Evolutionary conservation across 2,888 invertebrate species (phyloP).

Genomic region (Sepioteuthis lessoniana): DNA sequence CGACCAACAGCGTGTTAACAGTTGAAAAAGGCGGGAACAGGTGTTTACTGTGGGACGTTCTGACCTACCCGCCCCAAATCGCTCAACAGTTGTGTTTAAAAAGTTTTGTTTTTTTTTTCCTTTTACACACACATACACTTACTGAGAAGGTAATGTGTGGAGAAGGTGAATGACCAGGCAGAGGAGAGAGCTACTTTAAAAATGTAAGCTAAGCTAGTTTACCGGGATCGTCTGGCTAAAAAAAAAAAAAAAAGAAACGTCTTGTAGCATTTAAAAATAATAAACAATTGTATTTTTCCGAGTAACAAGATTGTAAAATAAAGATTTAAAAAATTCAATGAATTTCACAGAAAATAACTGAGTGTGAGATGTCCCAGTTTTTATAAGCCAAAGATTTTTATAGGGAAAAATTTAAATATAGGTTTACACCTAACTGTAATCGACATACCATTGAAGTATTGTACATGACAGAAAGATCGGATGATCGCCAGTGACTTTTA

Average conservation of each 20-base stretch:
- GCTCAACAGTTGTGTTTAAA: background rate
- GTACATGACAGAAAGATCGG: background rate
- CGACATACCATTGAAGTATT: background rate
- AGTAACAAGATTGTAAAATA: no score
- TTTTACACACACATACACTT: no score
- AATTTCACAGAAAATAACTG: background rate
- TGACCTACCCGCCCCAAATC: background rate
- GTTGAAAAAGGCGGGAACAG: slow-evolving; percentile 13
- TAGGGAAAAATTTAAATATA: background rate
- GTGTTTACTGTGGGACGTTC: background rate
- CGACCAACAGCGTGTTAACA: background rate
- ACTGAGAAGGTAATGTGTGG: background rate
- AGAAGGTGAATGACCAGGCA: background rate
- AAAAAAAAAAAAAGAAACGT: no score
- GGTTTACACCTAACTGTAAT: background rate
- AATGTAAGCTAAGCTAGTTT: background rate
- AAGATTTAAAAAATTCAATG: background rate
- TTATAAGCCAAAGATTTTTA: background rate
- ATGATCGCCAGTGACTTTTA: background rate
- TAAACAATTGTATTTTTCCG: background rate
- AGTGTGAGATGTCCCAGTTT: background rate
- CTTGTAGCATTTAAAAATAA: background rate
- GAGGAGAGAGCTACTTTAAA: background rate
- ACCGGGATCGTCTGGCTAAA: background rate
- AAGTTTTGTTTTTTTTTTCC: no score